phyloP scores from a whole-genome alignment of 2,888 invertebrate species.

The Willowsia nigromaculata region DNA sequence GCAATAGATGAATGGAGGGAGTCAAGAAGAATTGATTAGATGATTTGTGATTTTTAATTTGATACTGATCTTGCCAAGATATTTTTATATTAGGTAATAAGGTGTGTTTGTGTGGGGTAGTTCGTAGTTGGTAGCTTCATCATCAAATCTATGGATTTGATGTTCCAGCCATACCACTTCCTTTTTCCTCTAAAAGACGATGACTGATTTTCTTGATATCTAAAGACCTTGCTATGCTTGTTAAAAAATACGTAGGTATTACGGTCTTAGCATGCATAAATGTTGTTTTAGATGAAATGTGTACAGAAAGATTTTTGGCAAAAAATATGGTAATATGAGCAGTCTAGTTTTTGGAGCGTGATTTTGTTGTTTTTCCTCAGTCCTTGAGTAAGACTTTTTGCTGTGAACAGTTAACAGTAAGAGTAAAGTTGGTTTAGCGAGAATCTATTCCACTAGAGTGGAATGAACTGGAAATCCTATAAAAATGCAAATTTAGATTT shows the following conservation, averaged over 20 bases:
- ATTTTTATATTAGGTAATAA: neutral
- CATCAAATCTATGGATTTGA: neutral
- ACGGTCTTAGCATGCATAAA: neutral
- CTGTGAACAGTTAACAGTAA: conserved; percentile 4
- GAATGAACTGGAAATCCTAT: neutral
- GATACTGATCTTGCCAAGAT: neutral
- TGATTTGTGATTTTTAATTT: neutral
- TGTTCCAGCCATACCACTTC: neutral
- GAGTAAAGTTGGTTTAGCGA: neutral
- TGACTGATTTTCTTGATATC: neutral
- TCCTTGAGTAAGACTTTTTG: conserved; percentile 31
- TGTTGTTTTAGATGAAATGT: neutral
- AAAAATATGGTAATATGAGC: neutral
- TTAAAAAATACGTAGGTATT: neutral
- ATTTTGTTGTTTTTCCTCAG: neutral
- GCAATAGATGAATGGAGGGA: neutral
- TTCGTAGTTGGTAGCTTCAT: too few relatives aligned
- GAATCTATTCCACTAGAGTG: neutral
- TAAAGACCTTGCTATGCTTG: neutral
- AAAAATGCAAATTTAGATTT: neutral
- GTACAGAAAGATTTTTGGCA: neutral
- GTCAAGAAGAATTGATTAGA: neutral
- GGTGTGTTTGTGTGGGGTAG: neutral
- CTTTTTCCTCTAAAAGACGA: conserved; percentile 11
- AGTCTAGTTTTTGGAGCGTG: neutral